These are phyloP conservation scores for Odontamblyopus lacepedii DNA, from an alignment of 2,797 vertebrate species.

Conservation along the genomic window DNA sequence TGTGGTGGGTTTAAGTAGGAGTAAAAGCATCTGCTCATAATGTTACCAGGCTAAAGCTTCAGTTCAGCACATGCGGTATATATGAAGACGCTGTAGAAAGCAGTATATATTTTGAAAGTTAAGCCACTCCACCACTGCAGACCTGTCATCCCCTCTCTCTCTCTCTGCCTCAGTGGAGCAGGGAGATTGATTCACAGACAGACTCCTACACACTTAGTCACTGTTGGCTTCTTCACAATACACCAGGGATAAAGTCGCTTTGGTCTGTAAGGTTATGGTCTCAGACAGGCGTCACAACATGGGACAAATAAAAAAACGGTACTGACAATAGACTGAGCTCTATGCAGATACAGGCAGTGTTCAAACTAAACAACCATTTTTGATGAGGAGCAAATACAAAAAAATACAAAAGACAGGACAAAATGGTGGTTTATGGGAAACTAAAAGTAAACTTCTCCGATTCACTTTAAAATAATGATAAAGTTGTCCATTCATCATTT, in stretches of 20 bases:
- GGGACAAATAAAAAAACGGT: constrained; percentile 40
- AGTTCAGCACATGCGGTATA: not conserved
- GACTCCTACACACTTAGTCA: constrained; percentile 12
- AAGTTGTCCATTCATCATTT: too few relatives aligned
- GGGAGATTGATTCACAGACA: constrained; percentile 34
- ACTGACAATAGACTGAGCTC: constrained; percentile 33
- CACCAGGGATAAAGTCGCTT: constrained; percentile 24
- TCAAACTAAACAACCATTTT: not conserved
- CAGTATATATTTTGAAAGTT: not conserved
- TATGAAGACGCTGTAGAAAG: not conserved
- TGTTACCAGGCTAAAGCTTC: not conserved
- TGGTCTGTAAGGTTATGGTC: constrained; percentile 33
- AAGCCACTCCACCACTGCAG: not conserved
- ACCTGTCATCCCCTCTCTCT: constrained; percentile 10
- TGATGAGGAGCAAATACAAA: not conserved
- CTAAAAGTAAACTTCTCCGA: too few relatives aligned
- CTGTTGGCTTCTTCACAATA: constrained; percentile 31
- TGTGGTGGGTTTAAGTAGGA: not conserved
- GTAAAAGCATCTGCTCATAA: not conserved
- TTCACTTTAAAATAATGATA: too few relatives aligned
- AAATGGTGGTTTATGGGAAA: not conserved
- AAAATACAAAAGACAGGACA: not conserved
- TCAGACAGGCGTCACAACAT: constrained; percentile 25
- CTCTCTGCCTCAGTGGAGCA: constrained; percentile 3
- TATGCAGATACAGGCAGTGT: constrained; percentile 15